Evolutionary conservation across 2,888 invertebrate genomes (phyloP), one percentile per base, ranked within the genome.

Genomic region (Artemia sinica): DNA sequence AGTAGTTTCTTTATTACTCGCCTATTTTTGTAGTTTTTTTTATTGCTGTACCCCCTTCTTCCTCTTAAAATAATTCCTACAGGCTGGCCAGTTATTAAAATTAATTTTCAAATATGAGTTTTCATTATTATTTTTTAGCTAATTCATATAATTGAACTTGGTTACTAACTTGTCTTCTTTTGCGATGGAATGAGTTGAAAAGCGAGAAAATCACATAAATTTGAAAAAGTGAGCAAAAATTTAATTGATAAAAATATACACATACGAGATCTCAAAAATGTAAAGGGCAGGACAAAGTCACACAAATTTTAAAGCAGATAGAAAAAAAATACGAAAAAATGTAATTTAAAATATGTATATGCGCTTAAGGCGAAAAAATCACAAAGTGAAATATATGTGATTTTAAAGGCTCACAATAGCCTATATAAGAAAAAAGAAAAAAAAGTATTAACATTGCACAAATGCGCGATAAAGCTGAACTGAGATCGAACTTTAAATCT

Each of bases 321-420:
- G n/a, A 58, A 18, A 58, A 58, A 58, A 58, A 58, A 9, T 58
- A 58, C 58, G 58, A 58, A 58, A 58, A 58, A 58, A 14, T 58
- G 58, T 14, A 58, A 14, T 58, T 18, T 58, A 8, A 58, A 58
- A 58, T 58, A 58, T 58, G 58, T 58, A 58, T 58, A 58, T 58
- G 58, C 58, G 58, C 58, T 58, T 58, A 58, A 58, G 58, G 58
- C 58, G 58, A 58, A 58, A 58, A 58, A 58, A 58, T 58, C 58
- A 58, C 58, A 58, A 58, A 58, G 58, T 58, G 58, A 14, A 14
- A 58, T 58, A 58, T 58, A 9, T 58, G 58, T 58, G 58, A 58
- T 18, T 58, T 58, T 58, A 58, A 58, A 58, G 58, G 58, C 58
- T 58, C 58, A 58, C 58, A 58, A 58, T 58, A 18, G 58, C 58